Evolutionary conservation across 1,140 invertebrate genomes (phyloP), one percentile per base, ranked within the genome.

Genomic region (Trichonephila clavipes): DNA sequence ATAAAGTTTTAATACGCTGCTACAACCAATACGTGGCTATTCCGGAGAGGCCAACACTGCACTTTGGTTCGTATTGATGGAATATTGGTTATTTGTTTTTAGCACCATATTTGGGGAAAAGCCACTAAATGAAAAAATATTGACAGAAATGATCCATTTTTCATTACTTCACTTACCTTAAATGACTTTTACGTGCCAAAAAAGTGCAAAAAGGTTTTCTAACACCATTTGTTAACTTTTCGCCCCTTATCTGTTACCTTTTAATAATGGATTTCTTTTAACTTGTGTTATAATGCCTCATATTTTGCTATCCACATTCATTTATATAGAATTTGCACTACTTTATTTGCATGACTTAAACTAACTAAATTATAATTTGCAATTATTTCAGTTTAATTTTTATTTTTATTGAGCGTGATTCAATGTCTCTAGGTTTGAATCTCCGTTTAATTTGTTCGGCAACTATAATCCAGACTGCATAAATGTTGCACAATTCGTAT

Each of bases 11-110:
- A 88, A 64, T 58, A 88, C 21, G 61, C 16, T 7, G 61, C 24
- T 77, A 34, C 34, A 28, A 40, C 86, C 86, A 88, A 44, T 88
- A 64, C 59, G 51, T 64, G 34, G 19, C 14, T 88, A 66, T 44
- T 19, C 18, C 18, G 28, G 5, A 7, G 28, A 19, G 34, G 4
- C 34, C 28, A n/a, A 88, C 6, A 10, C 34, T 88, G 21, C 28
- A 18, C 40, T 58, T 51, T 51, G n/a, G 81, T 64, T 66, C 16
- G 40, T 64, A 92, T 92, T 87, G 91, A 92, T 66, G 24, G n/a
- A 24, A 21, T 87, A 92, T 92, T 87, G 91, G 91, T 92, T 92
- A 92, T 92, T 66, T 85, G 91, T 92, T 92, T 90, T 92, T 92
- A 72, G 72, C 90, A 59, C 82, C 83, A 61, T 82, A 28, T 72